Percentiles rank a stretch among this genome's conserved stretches.
Evolutionary conservation across 2,888 invertebrate genomes (phyloP).

Genomic region (Drosophila rellima): DNA sequence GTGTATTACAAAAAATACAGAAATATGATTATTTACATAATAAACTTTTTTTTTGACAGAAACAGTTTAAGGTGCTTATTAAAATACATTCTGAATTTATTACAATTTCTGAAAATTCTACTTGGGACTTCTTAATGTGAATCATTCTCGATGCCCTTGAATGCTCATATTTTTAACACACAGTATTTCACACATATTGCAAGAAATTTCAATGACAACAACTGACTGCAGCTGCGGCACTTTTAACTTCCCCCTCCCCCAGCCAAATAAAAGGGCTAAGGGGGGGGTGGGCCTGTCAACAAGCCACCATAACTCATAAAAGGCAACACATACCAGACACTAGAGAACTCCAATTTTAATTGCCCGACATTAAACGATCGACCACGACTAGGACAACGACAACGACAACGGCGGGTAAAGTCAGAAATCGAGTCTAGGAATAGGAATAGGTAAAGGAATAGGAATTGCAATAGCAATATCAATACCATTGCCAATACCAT

Average conservation of each 20-base stretch:
- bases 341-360: slow-evolving; percentile 73
- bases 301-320: slow-evolving; percentile 72
- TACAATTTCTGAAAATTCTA: not conserved
- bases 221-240: slow-evolving; percentile 49
- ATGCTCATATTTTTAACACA: slow-evolving; percentile 16
- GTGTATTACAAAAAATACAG: no score
- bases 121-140: slow-evolving; percentile 1
- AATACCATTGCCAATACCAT: slow-evolving; percentile 20
- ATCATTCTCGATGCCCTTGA: slow-evolving; percentile 8
- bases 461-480: slow-evolving; percentile 7
- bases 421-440: no score
- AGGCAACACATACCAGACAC: slow-evolving; percentile 50
- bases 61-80: not conserved
- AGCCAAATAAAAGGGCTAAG: slow-evolving; percentile 19
- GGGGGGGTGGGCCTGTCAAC: slow-evolving; percentile 55
- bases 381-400: slow-evolving; percentile 40
- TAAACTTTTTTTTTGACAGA: no score
- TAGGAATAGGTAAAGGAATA: slow-evolving; percentile 9
- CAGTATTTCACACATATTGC: slow-evolving; percentile 25
- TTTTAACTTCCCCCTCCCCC: slow-evolving; percentile 2
- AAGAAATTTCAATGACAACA: slow-evolving; percentile 46
- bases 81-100: not conserved
- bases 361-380: slow-evolving; percentile 82
- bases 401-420: slow-evolving; percentile 12
- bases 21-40: no score